Base-by-base conservation (phyloP, 2,797 vertebrate genomes). In the Australoheros facetus region DNA sequence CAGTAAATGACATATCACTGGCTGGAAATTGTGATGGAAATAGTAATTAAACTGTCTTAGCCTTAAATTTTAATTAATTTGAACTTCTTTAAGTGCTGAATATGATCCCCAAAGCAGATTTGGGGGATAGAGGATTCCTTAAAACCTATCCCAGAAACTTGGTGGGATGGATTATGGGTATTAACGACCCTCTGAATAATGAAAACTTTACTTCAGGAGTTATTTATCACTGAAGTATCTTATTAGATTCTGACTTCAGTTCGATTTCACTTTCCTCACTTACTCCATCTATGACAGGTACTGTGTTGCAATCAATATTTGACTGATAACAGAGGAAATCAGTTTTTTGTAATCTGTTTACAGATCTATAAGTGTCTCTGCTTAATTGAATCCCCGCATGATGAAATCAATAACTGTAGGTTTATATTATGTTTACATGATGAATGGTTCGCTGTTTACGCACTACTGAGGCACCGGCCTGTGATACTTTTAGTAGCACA, bases 331-430 rank as follows among this genome's bases (percentile, higher is more conserved):
- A 34, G 14, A 11, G 30, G 48, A 53, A 21, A 26, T 26, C 23
- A 58, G 3, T 57, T 81, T 71, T 12, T 30, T 58, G 34, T 81
- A 79, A 85, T 79, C 19, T 51, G 32, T 81, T 80, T 73, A 72
- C 56, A 66, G 51, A 45, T 75, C 11, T 60, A 3, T 5, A 55
- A 19, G 48, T 34, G 28, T 4, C 6, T 60, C 54, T 53, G 69
- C 13, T 69, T 56, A 86, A 87, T 73, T 81, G n/a, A 75, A 83
- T 69, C 64, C n/a, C 19, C 48, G 11, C 14, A n/a, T 80, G 77
- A 74, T 73, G 30, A 66, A 70, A 45, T 37, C 55, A 37, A 62
- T 75, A 57, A 71, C 12, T 2, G 2, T 56, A 56, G 73, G 57
- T 75, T 64, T 53, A 59, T 56, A 54, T 39, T 14, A 59, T 58